phyloP scores from a whole-genome alignment of 2,888 invertebrate genomes.

The Stenichneumon culpator region DNA sequence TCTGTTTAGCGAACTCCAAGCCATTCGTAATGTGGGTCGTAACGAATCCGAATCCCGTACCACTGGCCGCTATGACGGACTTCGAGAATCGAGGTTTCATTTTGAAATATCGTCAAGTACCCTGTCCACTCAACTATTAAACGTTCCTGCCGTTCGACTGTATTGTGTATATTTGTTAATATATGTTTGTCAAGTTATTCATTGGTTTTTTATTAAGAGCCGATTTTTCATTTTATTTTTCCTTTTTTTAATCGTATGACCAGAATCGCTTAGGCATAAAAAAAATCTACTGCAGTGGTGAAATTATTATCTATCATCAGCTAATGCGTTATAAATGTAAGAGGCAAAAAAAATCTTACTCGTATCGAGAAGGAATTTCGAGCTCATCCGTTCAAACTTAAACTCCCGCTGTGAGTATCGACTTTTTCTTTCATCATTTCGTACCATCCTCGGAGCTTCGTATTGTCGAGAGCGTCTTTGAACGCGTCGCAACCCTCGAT shows the following conservation, averaged over 20 bases:
- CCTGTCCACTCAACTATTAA: conserved; percentile 85
- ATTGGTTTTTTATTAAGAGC: conserved; percentile 27
- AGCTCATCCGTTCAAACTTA: conserved; percentile 63
- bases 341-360: conserved; percentile 7
- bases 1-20: conserved; percentile 87
- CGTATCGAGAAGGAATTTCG: not conserved
- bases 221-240: not conserved
- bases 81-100: conserved; percentile 92
- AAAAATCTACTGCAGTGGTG: conserved; percentile 9
- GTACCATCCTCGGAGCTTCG: conserved; percentile 93
- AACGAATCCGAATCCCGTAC: conserved; percentile 86
- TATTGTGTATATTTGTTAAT: conserved; percentile 39
- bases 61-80: conserved; percentile 86
- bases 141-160: conserved; percentile 14
- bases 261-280: conserved; percentile 25
- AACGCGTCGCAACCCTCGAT: conserved; percentile 98
- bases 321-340: not conserved
- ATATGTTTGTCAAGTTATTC: conserved; percentile 34
- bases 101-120: conserved; percentile 89
- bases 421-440: conserved; percentile 90
- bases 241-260: conserved; percentile 27
- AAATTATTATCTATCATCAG: conserved; percentile 2
- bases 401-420: conserved; percentile 87
- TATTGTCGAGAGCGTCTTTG: conserved; percentile 91
- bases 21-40: conserved; percentile 92